phyloP scores from a whole-genome alignment of 2,888 invertebrate genomes.

The Coenonympha glycerion region DNA sequence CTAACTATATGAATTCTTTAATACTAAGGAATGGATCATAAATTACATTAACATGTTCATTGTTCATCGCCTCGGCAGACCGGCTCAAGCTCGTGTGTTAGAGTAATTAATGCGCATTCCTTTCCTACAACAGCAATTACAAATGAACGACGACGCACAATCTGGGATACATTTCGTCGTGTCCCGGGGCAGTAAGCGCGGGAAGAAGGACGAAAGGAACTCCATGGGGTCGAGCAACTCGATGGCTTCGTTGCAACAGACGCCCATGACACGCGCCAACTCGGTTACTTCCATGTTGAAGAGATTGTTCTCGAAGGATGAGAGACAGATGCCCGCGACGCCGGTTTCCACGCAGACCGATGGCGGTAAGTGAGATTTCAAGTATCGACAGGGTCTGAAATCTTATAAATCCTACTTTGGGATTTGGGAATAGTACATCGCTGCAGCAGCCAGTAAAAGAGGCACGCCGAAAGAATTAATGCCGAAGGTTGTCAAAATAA shows the following conservation, averaged over 20 bases:
- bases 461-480: no score
- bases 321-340: conserved; percentile 51
- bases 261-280: conserved; percentile 80
- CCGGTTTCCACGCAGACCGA: conserved; percentile 58
- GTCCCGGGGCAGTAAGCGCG: conserved; percentile 69
- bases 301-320: conserved; percentile 85
- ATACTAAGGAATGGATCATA: conserved; percentile 8
- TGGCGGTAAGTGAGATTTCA: conserved; percentile 54
- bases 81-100: conserved; percentile 10
- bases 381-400: no score
- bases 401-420: no score
- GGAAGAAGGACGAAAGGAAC: conserved; percentile 61
- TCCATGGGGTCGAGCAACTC: conserved; percentile 70
- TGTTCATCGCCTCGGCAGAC: conserved; percentile 17
- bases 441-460: no score
- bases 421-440: no score
- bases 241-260: conserved; percentile 79
- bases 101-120: conserved; percentile 16
- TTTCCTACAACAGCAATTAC: conserved; percentile 56
- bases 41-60: conserved; percentile 13
- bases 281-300: conserved; percentile 87
- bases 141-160: conserved; percentile 80
- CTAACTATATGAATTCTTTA: neutral
- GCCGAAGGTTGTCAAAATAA: no score
- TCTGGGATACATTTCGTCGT: conserved; percentile 86